Conservation (phyloP, 92 coral and sea anemone species). For the Umimayanthus kanabou region DNA sequence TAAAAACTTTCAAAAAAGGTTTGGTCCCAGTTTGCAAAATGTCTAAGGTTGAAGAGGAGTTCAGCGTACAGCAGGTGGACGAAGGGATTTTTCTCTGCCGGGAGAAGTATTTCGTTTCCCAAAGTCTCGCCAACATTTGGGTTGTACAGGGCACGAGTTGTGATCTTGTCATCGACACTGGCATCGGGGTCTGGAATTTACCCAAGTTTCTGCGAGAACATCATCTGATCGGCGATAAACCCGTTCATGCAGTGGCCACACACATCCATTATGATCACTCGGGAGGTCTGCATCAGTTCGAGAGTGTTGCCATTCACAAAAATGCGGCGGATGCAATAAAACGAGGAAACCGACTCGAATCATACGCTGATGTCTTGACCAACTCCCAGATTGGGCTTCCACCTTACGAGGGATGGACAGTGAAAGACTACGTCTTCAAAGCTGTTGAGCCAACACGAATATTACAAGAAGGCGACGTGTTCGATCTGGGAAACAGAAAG, state of each 20-base stretch:
- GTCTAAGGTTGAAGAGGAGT: too few species aligned
- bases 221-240: constrained; percentile 56
- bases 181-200: constrained; percentile 76
- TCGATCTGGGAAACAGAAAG: constrained; percentile 76
- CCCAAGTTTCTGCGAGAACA: constrained; percentile 61
- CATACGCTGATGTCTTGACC: neutral
- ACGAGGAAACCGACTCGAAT: constrained; percentile 29
- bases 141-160: constrained; percentile 64
- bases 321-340: constrained; percentile 65
- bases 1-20: too few species aligned
- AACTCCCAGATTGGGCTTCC: constrained; percentile 52
- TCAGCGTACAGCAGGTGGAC: too few species aligned
- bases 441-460: constrained; percentile 64
- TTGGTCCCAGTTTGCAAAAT: too few species aligned
- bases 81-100: constrained; percentile 17
- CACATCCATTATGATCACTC: constrained; percentile 78
- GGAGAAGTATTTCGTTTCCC: constrained; percentile 58
- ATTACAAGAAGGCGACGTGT: constrained; percentile 69
- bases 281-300: constrained; percentile 81
- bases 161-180: constrained; percentile 73
- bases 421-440: constrained; percentile 55
- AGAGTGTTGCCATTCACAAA: constrained; percentile 66
- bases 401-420: constrained; percentile 64
- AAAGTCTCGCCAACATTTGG: constrained; percentile 75
- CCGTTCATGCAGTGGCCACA: constrained; percentile 68